Evolutionary conservation across 2,113 vertebrate species (phyloP), one percentile per base, ranked within the genome.

Genomic region (Sisor rabdophorus): DNA sequence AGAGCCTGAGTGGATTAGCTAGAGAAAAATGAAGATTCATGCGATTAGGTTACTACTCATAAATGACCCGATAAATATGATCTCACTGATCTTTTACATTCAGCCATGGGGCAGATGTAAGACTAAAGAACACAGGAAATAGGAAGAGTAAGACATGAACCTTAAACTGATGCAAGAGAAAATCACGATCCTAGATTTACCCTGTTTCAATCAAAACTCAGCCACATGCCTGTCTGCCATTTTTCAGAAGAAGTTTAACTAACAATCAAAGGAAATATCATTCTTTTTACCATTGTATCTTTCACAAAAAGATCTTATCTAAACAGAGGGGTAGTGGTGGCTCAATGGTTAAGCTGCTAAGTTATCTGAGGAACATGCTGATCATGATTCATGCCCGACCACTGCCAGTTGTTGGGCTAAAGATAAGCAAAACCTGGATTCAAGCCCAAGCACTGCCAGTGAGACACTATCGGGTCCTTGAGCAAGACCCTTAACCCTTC

Each of bases 1-100:
- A 30, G 63, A 54, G 73, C 19, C 13, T 47, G 73, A 82, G 75
- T 79, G 67, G 47, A 79, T 75, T 75, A 72, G 76, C 26, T 50
- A 20, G 53, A 60, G 59, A 55, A 67, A 68, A 64, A 82, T 70
- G 30, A 56, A 60, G 54, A 65, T 75, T 68, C 32, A 11, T 60
- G 47, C 44, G 68, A 82, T 79, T 75, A 82, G 77, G 77, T 79
- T 82, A 54, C 54, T 36, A 36, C 58, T 54, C 52, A 72, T 76
- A 76, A 79, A 77, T 76, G 78, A 79, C 53, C 77, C 36, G 15
- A 53, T 22, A 79, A 70, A 79, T 79, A 19, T 28, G 58, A 79
- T 82, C 58, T 47, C 60, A 60, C 67, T 55, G 60, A 76, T 82
- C 60, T 76, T 67, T 82, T 60, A 55, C 64, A 19, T 76, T 52